These are phyloP conservation scores for Hoplostethus mediterraneus DNA, from an alignment of 2,797 vertebrate species.

Conservation along the genomic window DNA sequence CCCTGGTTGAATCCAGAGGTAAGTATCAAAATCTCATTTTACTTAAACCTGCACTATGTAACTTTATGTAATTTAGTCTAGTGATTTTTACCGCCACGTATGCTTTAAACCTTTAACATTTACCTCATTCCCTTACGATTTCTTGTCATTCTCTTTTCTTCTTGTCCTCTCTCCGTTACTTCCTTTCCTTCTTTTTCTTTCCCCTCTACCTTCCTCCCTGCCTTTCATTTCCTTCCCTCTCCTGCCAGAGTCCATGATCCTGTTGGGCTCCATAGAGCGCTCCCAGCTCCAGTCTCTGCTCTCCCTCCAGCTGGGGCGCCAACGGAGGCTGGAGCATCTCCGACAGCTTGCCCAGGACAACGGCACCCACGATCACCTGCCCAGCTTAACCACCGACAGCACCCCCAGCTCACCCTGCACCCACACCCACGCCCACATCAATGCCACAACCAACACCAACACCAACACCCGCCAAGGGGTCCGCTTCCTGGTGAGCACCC, in stretches of 20 bases:
- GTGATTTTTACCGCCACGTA: no score
- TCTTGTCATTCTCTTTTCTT: background rate
- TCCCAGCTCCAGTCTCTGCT: conserved; percentile 93
- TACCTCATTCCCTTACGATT: background rate
- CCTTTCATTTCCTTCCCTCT: conserved; percentile 21
- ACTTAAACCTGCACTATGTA: no score
- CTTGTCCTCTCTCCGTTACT: background rate
- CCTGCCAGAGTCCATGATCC: conserved; percentile 93
- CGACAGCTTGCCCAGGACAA: conserved; percentile 83
- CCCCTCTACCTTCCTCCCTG: background rate
- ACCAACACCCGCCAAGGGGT: conserved; percentile 83
- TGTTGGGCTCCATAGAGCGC: conserved; percentile 97
- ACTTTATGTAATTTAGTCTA: no score
- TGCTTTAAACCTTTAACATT: background rate
- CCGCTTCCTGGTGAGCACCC: conserved; percentile 91
- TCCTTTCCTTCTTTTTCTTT: no score
- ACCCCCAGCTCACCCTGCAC: conserved; percentile 72
- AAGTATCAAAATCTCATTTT: conserved; percentile 33
- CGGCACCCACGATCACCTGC: conserved; percentile 77
- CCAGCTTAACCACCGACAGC: conserved; percentile 78
- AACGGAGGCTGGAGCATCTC: conserved; percentile 86
- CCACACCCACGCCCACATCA: conserved; percentile 51
- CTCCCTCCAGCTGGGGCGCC: conserved; percentile 87
- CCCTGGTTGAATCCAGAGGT: conserved; percentile 95
- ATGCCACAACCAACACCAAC: conserved; percentile 59